phyloP scores from a whole-genome alignment of 2,113 vertebrate species.

The Stigmatopora nigra region DNA sequence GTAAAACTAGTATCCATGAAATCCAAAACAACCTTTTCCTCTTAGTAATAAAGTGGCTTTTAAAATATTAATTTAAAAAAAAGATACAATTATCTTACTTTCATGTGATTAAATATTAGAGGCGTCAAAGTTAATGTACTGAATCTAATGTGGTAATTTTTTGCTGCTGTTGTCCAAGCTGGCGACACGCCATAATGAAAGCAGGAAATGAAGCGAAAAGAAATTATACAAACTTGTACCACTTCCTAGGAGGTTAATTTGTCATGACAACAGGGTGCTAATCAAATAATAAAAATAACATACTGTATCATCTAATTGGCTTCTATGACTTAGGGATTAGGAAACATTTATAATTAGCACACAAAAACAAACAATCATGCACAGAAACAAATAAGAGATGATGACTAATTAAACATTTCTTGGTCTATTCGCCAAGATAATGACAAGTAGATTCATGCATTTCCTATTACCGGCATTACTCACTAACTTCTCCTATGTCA shows the following conservation, averaged over 20 bases:
- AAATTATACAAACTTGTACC: conserved; percentile 19
- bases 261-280: conserved; percentile 24
- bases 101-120: conserved; percentile 25
- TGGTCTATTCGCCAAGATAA: not conserved
- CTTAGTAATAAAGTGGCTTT: conserved; percentile 13
- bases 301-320: conserved; percentile 9
- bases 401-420: not conserved
- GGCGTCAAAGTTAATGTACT: conserved; percentile 20
- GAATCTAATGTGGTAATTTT: conserved; percentile 14
- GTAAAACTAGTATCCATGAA: conserved; percentile 15
- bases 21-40: conserved; percentile 24
- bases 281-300: conserved; percentile 22
- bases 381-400: not conserved
- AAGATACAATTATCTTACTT: conserved; percentile 22
- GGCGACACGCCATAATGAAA: not conserved
- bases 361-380: not conserved
- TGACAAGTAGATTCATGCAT: not conserved
- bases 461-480: not conserved
- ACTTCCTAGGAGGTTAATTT: conserved; percentile 26
- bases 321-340: conserved; percentile 19
- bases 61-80: conserved; percentile 13
- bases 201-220: conserved; percentile 15
- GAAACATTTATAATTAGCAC: not conserved
- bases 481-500: not conserved
- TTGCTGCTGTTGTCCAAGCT: not conserved